Base-by-base conservation (phyloP, 2,888 invertebrate genomes). In the Lobophora halterata region DNA sequence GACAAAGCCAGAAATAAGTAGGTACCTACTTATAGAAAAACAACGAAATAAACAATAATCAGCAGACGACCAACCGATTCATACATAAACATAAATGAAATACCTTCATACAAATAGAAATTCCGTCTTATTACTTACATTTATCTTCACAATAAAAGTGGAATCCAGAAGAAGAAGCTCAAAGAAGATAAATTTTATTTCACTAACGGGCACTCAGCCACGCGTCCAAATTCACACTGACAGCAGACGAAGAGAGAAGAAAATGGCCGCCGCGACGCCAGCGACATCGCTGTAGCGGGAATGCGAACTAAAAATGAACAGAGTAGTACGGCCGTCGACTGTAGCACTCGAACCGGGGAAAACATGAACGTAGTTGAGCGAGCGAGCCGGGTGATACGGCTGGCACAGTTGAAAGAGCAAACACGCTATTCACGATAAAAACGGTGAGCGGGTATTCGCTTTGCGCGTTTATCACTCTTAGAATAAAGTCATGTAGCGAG, bases 171-270 rank as follows among this genome's bases (percentile, higher is more conserved):
- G 65, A 54, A 64, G 71, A 69, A 80, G 72, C 71, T 69, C 61
- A 50, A 55, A 79, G 82, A 79, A 83, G 80, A 76, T 65, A 56
- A 58, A 49, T 51, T 58, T 44, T 38, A 49, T 40, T 40, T 28
- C 59, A 63, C 69, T 46, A 61, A 71, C 86, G 63, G 55, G 69
- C 63, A 60, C 45, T 54, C 74, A 34, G 57, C 58, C 49, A 47
- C 77, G 63, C 78, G 76, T 64, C 58, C 64, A 51, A 61, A 55
- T 49, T 65, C 45, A 63, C 65, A 87, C 86, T 86, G 76, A 71
- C 71, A 66, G 54, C 58, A 50, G 70, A 71, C 66, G 73, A 74
- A 80, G 72, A 75, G 79, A 83, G 86, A 87, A 86, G 82, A 85
- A 86, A 83, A 86, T 85, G 83, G 86, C 83, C 54, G 77, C 58